These are phyloP conservation scores for Zaprionus lachaisei DNA, from an alignment of 1,140 invertebrate species.

Conservation along the genomic window DNA sequence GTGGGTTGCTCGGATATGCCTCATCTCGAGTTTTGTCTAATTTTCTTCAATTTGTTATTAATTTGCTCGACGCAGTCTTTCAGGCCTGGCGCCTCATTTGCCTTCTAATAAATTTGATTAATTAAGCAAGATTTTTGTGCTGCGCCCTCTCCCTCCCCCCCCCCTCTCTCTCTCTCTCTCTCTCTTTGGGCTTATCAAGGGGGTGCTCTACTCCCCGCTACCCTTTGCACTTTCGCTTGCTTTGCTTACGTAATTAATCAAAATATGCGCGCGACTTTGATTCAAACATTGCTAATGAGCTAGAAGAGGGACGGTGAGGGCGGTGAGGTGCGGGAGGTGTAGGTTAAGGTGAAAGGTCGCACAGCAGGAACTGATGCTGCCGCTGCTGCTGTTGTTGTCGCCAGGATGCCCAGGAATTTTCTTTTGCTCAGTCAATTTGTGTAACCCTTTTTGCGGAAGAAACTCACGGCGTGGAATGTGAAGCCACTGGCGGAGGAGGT, in stretches of 20 bases:
- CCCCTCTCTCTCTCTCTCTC: background rate
- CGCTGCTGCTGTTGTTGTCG: conserved; percentile 30
- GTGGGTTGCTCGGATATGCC: background rate
- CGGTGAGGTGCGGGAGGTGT: background rate
- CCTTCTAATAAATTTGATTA: conserved; percentile 76
- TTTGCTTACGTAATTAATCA: conserved; percentile 67
- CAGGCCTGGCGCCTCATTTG: conserved; percentile 14
- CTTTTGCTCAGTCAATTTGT: conserved; percentile 52
- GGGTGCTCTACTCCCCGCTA: background rate
- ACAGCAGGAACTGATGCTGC: conserved; percentile 6
- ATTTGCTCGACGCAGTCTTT: conserved; percentile 4
- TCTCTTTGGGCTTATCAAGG: background rate
- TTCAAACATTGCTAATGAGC: conserved; percentile 31
- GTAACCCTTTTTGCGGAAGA: conserved; percentile 45
- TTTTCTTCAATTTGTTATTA: conserved; percentile 14
- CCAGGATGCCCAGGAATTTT: conserved; percentile 66
- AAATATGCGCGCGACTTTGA: conserved; percentile 61
- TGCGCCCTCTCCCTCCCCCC: background rate
- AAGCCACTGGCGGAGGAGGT: background rate
- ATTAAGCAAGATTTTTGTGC: conserved; percentile 68
- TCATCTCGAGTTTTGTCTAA: background rate
- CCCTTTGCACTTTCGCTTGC: conserved; percentile 6
- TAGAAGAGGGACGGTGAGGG: background rate
- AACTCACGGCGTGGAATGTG: background rate
- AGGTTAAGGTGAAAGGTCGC: conserved; percentile 12